Evolutionary conservation across 1,140 invertebrate genomes (phyloP).

Genomic region (Orussus abietinus): DNA sequence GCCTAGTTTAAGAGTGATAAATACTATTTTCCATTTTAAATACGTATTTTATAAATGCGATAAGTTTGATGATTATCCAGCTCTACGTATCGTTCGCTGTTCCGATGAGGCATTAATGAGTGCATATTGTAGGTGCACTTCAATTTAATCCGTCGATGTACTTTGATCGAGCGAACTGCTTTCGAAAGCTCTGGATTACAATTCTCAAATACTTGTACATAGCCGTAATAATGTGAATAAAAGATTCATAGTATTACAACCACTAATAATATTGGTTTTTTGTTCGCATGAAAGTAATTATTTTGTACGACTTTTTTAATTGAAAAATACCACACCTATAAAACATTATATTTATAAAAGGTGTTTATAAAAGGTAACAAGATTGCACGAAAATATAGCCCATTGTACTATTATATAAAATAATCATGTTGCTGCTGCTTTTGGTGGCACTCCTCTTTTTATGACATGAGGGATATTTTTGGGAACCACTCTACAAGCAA

Average conservation of each 20-base stretch:
- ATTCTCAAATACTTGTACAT: neutral
- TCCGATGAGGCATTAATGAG: neutral
- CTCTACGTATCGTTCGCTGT: neutral
- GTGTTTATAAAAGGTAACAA: too few relatives aligned
- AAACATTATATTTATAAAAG: too few relatives aligned
- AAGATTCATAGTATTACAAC: conserved; percentile 40
- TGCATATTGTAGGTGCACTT: neutral
- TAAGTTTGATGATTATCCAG: neutral
- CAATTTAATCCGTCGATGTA: neutral
- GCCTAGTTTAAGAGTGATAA: too few relatives aligned
- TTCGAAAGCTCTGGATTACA: neutral
- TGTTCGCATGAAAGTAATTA: too few relatives aligned
- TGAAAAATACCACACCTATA: too few relatives aligned
- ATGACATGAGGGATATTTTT: conserved; percentile 75
- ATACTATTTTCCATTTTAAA: neutral
- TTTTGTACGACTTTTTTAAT: too few relatives aligned
- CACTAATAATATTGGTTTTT: too few relatives aligned
- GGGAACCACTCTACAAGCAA: conserved; percentile 78
- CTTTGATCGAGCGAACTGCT: neutral
- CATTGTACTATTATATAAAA: neutral
- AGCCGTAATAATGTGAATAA: conserved; percentile 15
- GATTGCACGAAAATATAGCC: too few relatives aligned
- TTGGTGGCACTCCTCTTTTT: conserved; percentile 61
- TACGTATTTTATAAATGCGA: neutral
- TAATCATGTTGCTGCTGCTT: conserved; percentile 9